Evolutionary conservation across 1,140 invertebrate species (phyloP), one percentile per base, ranked within the genome.

Genomic region (Bombus haemorrhoidalis): DNA sequence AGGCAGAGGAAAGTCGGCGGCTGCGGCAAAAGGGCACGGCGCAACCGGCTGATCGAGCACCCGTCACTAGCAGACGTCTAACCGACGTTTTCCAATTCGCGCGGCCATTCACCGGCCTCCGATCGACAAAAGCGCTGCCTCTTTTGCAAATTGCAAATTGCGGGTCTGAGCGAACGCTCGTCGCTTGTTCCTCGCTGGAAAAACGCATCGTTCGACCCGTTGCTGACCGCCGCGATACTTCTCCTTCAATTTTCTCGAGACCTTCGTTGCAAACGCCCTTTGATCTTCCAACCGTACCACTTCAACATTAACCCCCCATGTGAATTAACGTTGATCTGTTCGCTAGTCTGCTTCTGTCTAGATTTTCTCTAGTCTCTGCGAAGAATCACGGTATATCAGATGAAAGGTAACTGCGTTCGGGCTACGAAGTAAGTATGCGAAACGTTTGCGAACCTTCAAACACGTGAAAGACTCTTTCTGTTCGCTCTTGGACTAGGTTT

Each of bases 21-120:
- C 86, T 43, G 25, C 71, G 75, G 71, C 76, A 59, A 89, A 89
- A 87, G 85, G 47, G 79, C 77, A 83, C 62, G 71, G 59, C 62
- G n/a, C 62, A 68, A 81, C 75, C 66, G 72, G 73, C 78, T 90
- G 89, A 90, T 90, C 79, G 79, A 90, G 86, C 75, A 87, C 86
- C 88, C 89, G 88, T 90, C 89, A 81, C 83, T 80, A 79, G 18
- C 89, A 90, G 86, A 87, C 85, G 77, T 89, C 59, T 80, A 81
- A 81, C 83, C 83, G 83, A 82, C 83, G 86, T 87, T 87, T 90
- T 90, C 86, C 78, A 87, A 90, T 90, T 59, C 82, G 71, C 57
- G 34, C 64, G 76, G 74, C 79, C 75, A 90, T 90, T 90, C 86
- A 87, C 41, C 69, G 41, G 15, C 53, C 81, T 32, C 78, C 78